These are phyloP conservation scores for Vulpes lagopus DNA, from an alignment of 2,113 vertebrate genomes.

Conservation along the genomic window DNA sequence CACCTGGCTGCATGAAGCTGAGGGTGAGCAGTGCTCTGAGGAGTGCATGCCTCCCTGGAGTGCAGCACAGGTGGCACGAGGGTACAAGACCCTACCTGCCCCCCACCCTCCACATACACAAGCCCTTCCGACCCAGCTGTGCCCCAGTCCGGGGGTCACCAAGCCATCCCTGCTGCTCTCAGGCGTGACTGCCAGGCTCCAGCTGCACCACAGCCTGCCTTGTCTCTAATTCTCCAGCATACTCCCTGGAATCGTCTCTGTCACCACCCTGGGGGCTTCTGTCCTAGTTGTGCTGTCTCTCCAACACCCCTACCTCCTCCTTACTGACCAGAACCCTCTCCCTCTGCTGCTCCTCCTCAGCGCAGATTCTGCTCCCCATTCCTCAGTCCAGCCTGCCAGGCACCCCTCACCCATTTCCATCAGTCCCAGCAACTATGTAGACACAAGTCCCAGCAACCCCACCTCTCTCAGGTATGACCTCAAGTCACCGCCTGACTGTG, in stretches of 20 bases:
- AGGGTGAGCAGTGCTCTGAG: not conserved
- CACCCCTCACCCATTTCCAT: rapidly evolving
- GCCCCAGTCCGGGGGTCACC: not conserved
- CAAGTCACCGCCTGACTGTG: rapidly evolving
- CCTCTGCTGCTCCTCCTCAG: not conserved
- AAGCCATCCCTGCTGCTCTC: too few species aligned
- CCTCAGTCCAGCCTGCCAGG: rapidly evolving
- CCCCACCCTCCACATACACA: too few species aligned
- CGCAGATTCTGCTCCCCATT: not conserved
- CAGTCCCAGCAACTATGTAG: not conserved
- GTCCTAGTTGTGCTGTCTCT: not conserved
- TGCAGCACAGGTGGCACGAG: not conserved
- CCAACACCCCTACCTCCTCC: not conserved
- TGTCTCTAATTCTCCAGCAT: not conserved
- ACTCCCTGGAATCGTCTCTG: not conserved
- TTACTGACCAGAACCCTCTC: not conserved
- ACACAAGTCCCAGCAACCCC: not conserved
- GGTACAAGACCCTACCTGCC: too few species aligned
- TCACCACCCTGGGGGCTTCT: not conserved
- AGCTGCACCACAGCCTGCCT: not conserved
- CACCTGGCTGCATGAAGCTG: too few species aligned
- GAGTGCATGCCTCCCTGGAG: not conserved
- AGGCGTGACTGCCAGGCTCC: not conserved
- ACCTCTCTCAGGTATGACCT: not conserved
- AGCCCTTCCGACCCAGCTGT: too few species aligned